Base-by-base conservation (phyloP, 1,140 invertebrate species). In the Micrasema longulum region DNA sequence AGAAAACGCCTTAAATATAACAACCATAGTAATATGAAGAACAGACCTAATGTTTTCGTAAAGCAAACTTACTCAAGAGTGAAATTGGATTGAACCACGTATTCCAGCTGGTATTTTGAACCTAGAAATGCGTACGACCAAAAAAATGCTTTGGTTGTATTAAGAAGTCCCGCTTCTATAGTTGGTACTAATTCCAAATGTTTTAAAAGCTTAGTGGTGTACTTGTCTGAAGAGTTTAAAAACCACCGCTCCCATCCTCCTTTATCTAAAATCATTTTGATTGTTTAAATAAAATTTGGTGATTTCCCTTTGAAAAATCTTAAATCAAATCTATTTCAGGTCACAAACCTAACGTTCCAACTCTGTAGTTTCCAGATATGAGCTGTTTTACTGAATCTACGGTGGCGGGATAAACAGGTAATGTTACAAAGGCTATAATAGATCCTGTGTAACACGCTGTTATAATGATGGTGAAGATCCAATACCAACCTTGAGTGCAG, bases 401-500 rank as follows among this genome's bases (percentile, higher is more conserved):
- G 0, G 90, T 90, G 18, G 87, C 85, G 1, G 91, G 91, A 81
- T 88, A 91, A 0, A 88, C 84, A 0, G 91, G 91, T 60, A 93
- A 79, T 2, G 91, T 93, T 12, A 93, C 91, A 79, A 93, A 93
- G 0, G 91, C 91, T 78, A 93, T 92, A 22, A 93, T 92, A 6
- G 89, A 92, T 20, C 91, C 90, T 1, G 91, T 92, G 72, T 93
- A 93, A 76, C 91, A 91, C 26, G 91, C 89, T 0, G 91, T 92
- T 67, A 93, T 89, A 16, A 93, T 93, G 22, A 92, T 93, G 1
- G 91, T 92, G 76, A 93, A 93, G 1, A 92, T 78, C 92, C 92
- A 93, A 77, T 93, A 93, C 76, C 89, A 87, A 43, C 88, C 89
- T 91, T 69, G 68, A 55, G 1, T 12, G 20, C 26, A 36, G 36